Base-by-base conservation (phyloP, 2,113 vertebrate genomes). In the Zapus hudsonius region DNA sequence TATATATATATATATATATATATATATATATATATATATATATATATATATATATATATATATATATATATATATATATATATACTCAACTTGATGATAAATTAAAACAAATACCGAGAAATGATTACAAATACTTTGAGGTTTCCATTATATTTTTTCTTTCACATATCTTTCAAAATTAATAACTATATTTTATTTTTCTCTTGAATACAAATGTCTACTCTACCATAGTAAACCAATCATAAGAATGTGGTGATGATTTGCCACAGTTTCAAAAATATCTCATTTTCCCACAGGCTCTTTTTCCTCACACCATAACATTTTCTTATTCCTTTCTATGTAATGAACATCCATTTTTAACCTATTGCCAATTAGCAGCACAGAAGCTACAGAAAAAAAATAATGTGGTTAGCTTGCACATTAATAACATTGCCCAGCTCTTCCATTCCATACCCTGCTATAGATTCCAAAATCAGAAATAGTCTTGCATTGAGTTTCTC, bases 391-490 rank as follows among this genome's bases (percentile, higher is more conserved):
- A 66, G 61, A 66, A 44, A 63, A 63, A 13, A 38, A 90, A 97
- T 87, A 63, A 95, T 44, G 47, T 1, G 12, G 13, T 70, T 96
- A 88, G 33, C 31, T 76, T 3, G 91, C 25, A 95, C 86, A 96
- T 74, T 84, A 94, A 96, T 93, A 22, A 31, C 27, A 92, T 92
- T 95, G 52, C 40, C 47, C 69, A 95, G 1, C 74, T 94, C 42
- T 97, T 85, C 57, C 61, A 61, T 95, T 96, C 66, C n/a, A 95
- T 17, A 0, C 31, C 78, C 7, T 5, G 61, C 67, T 94, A 42
- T 87, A 70, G 22, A 92, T 88, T 96, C 33, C 61, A 92, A 96
- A 97, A 81, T 10, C 36, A 94, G 84, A 94, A 96, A 92, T 1
- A 55, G 72, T 40, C 80, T 72, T 96, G 17, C 42, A 87, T 36